Evolutionary conservation across 2,113 vertebrate species (phyloP), one percentile per base, ranked within the genome.

Genomic region (Enhydra lutris): DNA sequence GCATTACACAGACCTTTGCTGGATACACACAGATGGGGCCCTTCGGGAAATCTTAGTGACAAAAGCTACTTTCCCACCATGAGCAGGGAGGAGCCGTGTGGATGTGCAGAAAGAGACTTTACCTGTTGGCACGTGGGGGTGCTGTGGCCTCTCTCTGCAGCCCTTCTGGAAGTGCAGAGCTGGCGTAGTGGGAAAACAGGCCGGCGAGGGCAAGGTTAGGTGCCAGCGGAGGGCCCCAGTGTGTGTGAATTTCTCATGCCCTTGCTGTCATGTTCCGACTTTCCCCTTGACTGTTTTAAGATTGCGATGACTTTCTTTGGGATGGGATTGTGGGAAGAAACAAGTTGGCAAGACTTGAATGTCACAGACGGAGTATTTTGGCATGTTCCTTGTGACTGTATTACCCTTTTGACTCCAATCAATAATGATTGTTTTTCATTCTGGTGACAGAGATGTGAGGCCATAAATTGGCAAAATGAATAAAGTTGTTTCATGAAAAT

Each of bases 391-490:
- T 96, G 97, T 96, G 96, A 96, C 95, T 95, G 85, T 89, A 95
- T 97, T 97, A 94, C 80, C 84, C 97, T 90, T 94, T 89, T 97
- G 96, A 97, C 97, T 97, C 89, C 82, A 71, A 69, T 97, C 96
- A 97, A 36, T 97, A 88, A 93, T 94, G 94, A 92, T 96, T 82
- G 65, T 96, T 97, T 98, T 97, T 96, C 94, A 96, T 98, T 93
- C 71, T 18, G 65, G 71, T 94, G 95, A 97, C 95, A 96, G 96
- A 96, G 91, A 96, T 89, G 87, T 96, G 91, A 92, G 36, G 63
- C 95, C 88, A 50, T 96, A 89, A 94, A 96, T 85, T 92, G 78
- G 67, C 94, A 80, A 47, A 85, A 80, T 97, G 96, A 98, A 98
- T 98, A 95, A 97, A 97, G 67, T 96, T 95, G 76, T 96, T 96